Conservation (phyloP, 2,888 invertebrate species). For the Drosophila tripunctata region DNA sequence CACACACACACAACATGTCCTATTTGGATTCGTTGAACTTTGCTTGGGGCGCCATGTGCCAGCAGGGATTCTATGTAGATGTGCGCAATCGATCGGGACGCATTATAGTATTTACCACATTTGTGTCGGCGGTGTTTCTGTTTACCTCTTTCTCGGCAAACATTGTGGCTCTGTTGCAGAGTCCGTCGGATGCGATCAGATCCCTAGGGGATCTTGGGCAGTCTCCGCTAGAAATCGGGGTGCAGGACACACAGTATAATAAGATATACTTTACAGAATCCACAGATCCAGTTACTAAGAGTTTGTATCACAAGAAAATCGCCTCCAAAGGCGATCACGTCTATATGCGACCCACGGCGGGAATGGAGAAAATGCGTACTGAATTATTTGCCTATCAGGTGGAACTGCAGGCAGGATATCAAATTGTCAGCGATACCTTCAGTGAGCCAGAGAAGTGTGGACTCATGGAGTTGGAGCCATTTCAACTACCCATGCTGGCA, state of each 20-base stretch:
- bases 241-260: conserved; percentile 87
- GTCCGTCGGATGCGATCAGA: conserved; percentile 86
- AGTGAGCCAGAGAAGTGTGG: conserved; percentile 88
- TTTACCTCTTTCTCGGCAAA: conserved; percentile 89
- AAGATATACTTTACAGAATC: conserved; percentile 87
- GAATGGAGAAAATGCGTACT: conserved; percentile 86
- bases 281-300: conserved; percentile 85
- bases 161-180: conserved; percentile 87
- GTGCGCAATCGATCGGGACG: conserved; percentile 85
- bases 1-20: conserved; percentile 67
- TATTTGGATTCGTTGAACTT: conserved; percentile 85
- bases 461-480: conserved; percentile 86
- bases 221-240: conserved; percentile 86
- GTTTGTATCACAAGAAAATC: conserved; percentile 86
- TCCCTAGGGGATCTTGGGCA: conserved; percentile 86
- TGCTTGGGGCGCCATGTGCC: conserved; percentile 86
- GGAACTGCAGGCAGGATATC: conserved; percentile 86
- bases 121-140: conserved; percentile 86
- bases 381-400: conserved; percentile 87
- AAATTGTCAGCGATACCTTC: conserved; percentile 87
- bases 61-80: conserved; percentile 86
- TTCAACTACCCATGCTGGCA: conserved; percentile 86
- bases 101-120: conserved; percentile 86
- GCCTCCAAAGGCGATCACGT: conserved; percentile 85
- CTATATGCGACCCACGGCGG: conserved; percentile 85